These are phyloP conservation scores for Anabacerthia variegaticeps DNA, from an alignment of 2,797 vertebrate genomes.

Conservation along the genomic window DNA sequence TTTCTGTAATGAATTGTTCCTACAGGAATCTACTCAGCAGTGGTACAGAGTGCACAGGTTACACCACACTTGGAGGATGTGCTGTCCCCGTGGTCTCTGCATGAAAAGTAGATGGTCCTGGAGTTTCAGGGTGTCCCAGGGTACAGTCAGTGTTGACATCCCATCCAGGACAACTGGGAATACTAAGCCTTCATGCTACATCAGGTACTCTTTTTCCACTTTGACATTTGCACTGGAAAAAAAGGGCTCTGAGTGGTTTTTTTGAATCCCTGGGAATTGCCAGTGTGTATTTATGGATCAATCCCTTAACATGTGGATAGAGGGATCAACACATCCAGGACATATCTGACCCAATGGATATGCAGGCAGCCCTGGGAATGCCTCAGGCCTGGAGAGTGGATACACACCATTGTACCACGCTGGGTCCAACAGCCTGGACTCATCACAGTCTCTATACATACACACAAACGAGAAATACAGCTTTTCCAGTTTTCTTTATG, in stretches of 20 bases:
- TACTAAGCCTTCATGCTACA: background rate
- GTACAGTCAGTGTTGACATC: background rate
- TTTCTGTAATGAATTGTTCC: background rate
- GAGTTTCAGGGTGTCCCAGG: background rate
- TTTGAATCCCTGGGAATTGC: background rate
- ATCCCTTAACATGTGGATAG: accelerated
- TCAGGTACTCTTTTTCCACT: background rate
- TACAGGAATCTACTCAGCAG: background rate
- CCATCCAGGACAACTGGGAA: background rate
- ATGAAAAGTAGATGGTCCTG: accelerated
- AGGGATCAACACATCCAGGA: background rate
- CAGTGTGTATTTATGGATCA: background rate
- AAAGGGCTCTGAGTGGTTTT: background rate
- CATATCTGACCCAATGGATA: background rate
- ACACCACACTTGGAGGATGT: accelerated
- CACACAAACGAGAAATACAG: background rate
- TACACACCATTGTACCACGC: background rate
- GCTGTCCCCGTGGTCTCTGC: accelerated
- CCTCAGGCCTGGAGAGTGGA: accelerated
- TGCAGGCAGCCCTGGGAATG: background rate
- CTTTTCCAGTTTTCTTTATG: background rate
- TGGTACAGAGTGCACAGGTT: accelerated
- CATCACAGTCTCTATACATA: too few relatives aligned
- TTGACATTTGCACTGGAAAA: background rate
- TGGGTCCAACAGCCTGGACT: background rate